Evolutionary conservation across 1,140 invertebrate species (phyloP), one percentile per base, ranked within the genome.

Genomic region (Patella vulgata): DNA sequence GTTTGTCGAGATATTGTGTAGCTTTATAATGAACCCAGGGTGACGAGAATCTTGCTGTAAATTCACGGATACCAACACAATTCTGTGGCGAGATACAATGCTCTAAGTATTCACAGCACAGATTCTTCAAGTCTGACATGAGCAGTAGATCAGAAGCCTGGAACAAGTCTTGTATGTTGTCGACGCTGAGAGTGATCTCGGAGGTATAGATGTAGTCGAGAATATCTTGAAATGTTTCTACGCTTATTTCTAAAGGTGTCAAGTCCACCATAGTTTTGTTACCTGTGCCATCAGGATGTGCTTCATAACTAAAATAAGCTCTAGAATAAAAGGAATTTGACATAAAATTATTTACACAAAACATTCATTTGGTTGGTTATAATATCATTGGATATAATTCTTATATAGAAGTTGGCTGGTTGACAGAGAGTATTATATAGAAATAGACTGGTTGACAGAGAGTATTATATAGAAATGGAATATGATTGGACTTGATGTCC

Each of bases 51-150:
- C 68, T 60, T 27, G 74, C 64, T 14, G 77, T 59, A 61, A 81
- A 81, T 42, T 78, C 77, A 31, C 62, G 47, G 23, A 81, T 78
- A 3, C 79, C 79, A 28, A 81, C 67, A 56, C 74, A 78, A 63
- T 81, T 81, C 46, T 71, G 59, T 14, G 72, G 36, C 31, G 70
- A 62, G 11, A 81, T 74, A 59, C 79, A 81, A 28, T 70, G 67
- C 42, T 79, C 73, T 9, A 81, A 59, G 39, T 70, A 81, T 42
- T 81, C 76, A 73, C 79, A 81, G 56, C 79, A 81, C n/a, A 74
- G 40, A 5, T 66, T 59, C 54, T 81, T 81, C 11, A 81, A 63
- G 28, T 81, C 77, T 1, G 42, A 54, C 56, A 81, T 44, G 0
- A 81, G 66, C 9, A 81, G 59, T 17, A 78, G 47, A 59, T 81